A percentile compares a stretch with the other conserved stretches of the same genome.
Evolutionary conservation across 2,113 vertebrate species (phyloP).

Genomic region (Dunckerocampus dactyliophorus): DNA sequence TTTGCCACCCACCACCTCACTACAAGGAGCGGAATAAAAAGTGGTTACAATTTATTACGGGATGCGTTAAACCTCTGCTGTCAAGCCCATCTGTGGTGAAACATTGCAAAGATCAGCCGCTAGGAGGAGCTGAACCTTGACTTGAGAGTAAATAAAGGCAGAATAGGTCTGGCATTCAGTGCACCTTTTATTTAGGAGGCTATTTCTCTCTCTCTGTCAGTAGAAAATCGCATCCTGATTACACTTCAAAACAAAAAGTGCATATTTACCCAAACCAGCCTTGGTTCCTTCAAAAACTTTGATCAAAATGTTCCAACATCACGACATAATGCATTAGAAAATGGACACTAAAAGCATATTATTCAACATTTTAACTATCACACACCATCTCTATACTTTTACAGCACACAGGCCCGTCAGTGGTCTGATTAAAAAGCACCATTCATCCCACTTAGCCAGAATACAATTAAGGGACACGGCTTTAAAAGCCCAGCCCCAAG

Average conservation of each 20-base stretch:
- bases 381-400: slow-evolving; percentile 57
- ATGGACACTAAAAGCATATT: slow-evolving; percentile 56
- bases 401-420: slow-evolving; percentile 58
- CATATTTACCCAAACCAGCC: neutral
- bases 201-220: slow-evolving; percentile 10
- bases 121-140: slow-evolving; percentile 71
- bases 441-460: slow-evolving; percentile 72
- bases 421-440: slow-evolving; percentile 71
- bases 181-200: slow-evolving; percentile 18
- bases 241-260: slow-evolving; percentile 1
- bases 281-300: slow-evolving; percentile 9
- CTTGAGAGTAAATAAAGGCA: slow-evolving; percentile 37
- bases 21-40: slow-evolving; percentile 36
- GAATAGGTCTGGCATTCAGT: slow-evolving; percentile 30
- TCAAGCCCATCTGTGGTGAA: slow-evolving; percentile 48
- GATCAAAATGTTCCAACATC: slow-evolving; percentile 6
- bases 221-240: neutral
- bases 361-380: slow-evolving; percentile 60
- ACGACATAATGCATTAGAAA: slow-evolving; percentile 38
- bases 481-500: slow-evolving; percentile 68
- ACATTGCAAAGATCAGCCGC: slow-evolving; percentile 58
- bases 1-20: slow-evolving; percentile 20
- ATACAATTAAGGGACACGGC: slow-evolving; percentile 73
- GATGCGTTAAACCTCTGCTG: slow-evolving; percentile 49
- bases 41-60: slow-evolving; percentile 39